These are phyloP conservation scores for Poecile montanus DNA, from an alignment of 2,797 vertebrate species.

Conservation along the genomic window DNA sequence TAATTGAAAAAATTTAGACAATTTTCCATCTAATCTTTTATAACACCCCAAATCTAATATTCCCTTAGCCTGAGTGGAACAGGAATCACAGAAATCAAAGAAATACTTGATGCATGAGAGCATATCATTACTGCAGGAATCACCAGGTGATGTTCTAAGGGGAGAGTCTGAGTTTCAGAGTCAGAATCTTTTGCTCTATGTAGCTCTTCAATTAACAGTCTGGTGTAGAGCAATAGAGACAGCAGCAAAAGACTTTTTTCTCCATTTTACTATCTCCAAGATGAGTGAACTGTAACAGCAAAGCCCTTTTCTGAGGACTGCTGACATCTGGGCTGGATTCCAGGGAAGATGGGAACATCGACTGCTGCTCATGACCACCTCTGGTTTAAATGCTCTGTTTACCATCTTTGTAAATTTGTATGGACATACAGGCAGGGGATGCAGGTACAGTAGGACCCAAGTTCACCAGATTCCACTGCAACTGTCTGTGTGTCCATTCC, in stretches of 20 bases:
- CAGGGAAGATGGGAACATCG: background rate
- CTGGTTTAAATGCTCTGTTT: rapidly evolving
- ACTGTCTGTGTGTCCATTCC: no score
- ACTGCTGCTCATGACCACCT: background rate
- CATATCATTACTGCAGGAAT: background rate
- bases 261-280: background rate
- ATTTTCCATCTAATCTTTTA: background rate
- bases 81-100: background rate
- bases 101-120: background rate
- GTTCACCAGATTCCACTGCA: background rate
- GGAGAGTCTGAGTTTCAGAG: background rate
- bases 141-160: background rate
- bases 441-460: background rate
- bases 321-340: background rate
- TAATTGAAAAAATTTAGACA: background rate
- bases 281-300: background rate
- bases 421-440: background rate
- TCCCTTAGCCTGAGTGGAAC: background rate
- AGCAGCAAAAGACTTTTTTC: background rate
- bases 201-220: background rate
- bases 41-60: background rate
- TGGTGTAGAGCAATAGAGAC: background rate
- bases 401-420: background rate
- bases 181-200: background rate
- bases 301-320: background rate